A percentile compares a stretch with the other conserved stretches of the same genome.
phyloP scores from a whole-genome alignment of 1,140 invertebrate genomes.

The Drosophila chauvacae region DNA sequence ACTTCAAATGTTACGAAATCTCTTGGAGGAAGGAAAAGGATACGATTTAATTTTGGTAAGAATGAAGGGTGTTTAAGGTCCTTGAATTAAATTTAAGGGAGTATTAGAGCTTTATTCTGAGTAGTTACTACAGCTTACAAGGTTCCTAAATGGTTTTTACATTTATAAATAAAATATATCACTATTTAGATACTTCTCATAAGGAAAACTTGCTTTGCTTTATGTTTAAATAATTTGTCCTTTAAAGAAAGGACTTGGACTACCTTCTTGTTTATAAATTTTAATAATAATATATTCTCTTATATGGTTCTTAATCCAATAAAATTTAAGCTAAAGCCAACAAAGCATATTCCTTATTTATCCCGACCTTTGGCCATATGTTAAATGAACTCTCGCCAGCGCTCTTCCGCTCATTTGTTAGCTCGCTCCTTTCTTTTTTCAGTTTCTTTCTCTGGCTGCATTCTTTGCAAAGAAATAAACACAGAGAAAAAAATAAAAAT shows the following conservation, averaged over 20 bases:
- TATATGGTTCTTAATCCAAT: neutral
- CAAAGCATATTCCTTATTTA: neutral
- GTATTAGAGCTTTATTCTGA: neutral
- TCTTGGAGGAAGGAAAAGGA: neutral
- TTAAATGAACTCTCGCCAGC: constrained; percentile 27
- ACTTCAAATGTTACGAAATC: constrained; percentile 22
- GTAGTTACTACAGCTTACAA: too few species aligned
- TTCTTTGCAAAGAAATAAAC: constrained; percentile 21
- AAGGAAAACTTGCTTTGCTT: too few species aligned
- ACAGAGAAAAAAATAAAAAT: constrained; percentile 22
- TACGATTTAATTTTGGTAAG: constrained; percentile 1
- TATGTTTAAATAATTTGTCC: neutral
- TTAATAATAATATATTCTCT: neutral
- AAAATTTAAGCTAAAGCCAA: neutral
- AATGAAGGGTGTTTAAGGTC: neutral
- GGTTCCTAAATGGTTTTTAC: neutral
- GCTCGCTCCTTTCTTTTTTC: constrained; percentile 6
- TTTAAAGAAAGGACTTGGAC: neutral
- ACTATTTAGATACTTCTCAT: neutral
- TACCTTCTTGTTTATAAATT: neutral
- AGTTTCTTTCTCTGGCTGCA: constrained; percentile 10
- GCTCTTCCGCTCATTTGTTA: constrained; percentile 49
- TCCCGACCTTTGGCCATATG: constrained; percentile 9
- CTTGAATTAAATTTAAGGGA: neutral
- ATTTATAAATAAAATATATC: neutral